Evolutionary conservation across 2,888 invertebrate species (phyloP), one percentile per base, ranked within the genome.

Genomic region (Drosophila basisetae): DNA sequence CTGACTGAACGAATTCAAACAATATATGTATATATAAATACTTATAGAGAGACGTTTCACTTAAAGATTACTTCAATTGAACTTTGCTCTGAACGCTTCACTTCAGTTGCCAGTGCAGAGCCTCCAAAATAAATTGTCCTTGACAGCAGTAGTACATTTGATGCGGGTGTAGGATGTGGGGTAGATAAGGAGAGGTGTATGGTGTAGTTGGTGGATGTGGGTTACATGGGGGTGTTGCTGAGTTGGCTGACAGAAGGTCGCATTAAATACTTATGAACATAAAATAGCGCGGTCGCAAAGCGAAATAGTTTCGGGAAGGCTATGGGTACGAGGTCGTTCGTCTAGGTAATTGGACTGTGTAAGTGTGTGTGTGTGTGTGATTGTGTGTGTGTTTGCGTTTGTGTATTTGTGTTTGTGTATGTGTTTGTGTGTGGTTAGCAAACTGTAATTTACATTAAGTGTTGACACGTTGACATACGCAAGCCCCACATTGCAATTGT

Each of bases 361-460:
- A 4, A 18, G 18, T 28, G 49, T 25, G 69, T 63, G 73, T 43
- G 47, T 31, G 47, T 30, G 33, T 47, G 30, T 30, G 49, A 41
- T 30, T 30, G 35, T 54, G 13, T 37, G 33, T 41, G 31, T 55
- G 33, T 49, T 47, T 58, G 61, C 49, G 41, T 25, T 7, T 28
- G 30, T 49, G 60, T 33, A 47, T 43, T 10, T 30, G 50, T 37
- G 39, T 37, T 13, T 43, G 37, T 33, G 13, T 49, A 18, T 22
- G 22, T 54, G 33, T 43, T 47, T 28, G 68, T 59, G 55, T 83
- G 81, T 55, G 84, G 84, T 86, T 78, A 59, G 80, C 76, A 82
- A 89, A 86, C 76, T 86, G 89, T 89, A 89, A 85, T 85, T 85
- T 85, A 86, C 84, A 85, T 89, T 85, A 86, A 85, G 89, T 85